Evolutionary conservation across 2,888 invertebrate species (phyloP).

Genomic region (Thereva nobilitata): DNA sequence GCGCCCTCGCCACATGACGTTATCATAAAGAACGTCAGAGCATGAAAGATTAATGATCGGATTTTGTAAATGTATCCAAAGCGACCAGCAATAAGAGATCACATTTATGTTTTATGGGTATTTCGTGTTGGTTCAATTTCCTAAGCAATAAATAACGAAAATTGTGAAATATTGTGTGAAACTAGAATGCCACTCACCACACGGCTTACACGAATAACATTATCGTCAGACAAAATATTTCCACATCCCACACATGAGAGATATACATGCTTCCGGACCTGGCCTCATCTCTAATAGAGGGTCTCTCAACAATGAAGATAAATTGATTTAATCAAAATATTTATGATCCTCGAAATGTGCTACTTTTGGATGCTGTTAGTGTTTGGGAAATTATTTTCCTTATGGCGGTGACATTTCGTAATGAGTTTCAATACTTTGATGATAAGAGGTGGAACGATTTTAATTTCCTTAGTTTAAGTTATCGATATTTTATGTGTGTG

Average conservation of each 20-base stretch:
- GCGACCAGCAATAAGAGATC: constrained; percentile 33
- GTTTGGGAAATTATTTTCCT: too few species aligned
- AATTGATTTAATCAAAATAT: constrained; percentile 34
- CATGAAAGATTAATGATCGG: constrained; percentile 34
- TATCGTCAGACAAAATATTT: constrained; percentile 33
- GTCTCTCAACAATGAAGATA: constrained; percentile 31
- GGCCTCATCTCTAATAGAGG: constrained; percentile 15
- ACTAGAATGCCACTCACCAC: constrained; percentile 32
- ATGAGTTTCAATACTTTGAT: too few species aligned
- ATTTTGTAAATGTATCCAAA: constrained; percentile 34
- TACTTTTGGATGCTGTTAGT: too few species aligned
- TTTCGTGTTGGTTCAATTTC: constrained; percentile 36
- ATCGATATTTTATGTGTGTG: too few species aligned
- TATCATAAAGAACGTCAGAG: constrained; percentile 31
- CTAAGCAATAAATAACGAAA: constrained; percentile 35
- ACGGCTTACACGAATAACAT: constrained; percentile 31
- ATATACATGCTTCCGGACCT: constrained; percentile 6
- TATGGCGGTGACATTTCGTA: too few species aligned
- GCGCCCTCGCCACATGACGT: constrained; percentile 14
- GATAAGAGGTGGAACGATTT: too few species aligned
- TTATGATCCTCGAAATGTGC: constrained; percentile 30
- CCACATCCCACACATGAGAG: constrained; percentile 18
- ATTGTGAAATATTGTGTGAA: constrained; percentile 35
- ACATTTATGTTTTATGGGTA: constrained; percentile 33
- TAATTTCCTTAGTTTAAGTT: too few species aligned